Evolutionary conservation across 1,140 invertebrate genomes (phyloP).

Genomic region (Macrostomum lignano): DNA sequence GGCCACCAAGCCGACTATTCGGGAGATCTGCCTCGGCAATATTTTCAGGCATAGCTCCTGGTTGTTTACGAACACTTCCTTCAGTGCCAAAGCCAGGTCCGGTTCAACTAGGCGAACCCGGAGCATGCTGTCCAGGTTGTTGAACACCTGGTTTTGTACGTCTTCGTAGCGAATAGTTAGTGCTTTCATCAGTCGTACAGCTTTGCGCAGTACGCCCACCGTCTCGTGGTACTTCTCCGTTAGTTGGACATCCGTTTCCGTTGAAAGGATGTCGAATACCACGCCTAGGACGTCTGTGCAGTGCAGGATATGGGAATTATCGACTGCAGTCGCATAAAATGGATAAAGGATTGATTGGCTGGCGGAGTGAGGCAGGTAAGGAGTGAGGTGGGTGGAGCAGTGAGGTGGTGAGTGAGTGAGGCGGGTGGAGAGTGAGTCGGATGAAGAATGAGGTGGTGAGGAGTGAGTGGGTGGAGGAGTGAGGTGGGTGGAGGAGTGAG

Average conservation of each 20-base stretch:
- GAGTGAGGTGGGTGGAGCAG: too few species aligned
- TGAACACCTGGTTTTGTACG: conserved; percentile 1
- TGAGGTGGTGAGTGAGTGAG: too few species aligned
- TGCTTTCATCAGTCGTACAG: conserved; percentile 13
- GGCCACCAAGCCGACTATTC: conserved; percentile 8
- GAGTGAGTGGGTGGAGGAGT: too few species aligned
- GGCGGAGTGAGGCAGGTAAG: too few species aligned
- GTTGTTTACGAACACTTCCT: conserved; percentile 8
- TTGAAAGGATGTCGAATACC: conserved; percentile 17
- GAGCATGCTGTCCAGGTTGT: conserved; percentile 11
- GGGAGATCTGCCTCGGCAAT: conserved; percentile 9
- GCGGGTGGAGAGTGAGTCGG: too few species aligned
- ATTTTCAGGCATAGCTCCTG: conserved; percentile 9
- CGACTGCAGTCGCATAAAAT: too few species aligned
- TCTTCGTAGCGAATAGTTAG: conserved; percentile 11
- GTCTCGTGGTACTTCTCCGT: conserved; percentile 11
- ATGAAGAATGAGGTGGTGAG: too few species aligned
- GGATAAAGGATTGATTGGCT: too few species aligned
- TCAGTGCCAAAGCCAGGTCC: conserved; percentile 12
- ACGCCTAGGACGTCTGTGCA: conserved; percentile 17
- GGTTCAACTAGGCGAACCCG: conserved; percentile 13
- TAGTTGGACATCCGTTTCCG: conserved; percentile 18
- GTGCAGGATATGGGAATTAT: too few species aligned
- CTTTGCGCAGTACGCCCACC: conserved; percentile 13
- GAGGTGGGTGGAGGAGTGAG: too few species aligned